phyloP scores from a whole-genome alignment of 2,888 invertebrate genomes.

The Eretmocerus hayati region DNA sequence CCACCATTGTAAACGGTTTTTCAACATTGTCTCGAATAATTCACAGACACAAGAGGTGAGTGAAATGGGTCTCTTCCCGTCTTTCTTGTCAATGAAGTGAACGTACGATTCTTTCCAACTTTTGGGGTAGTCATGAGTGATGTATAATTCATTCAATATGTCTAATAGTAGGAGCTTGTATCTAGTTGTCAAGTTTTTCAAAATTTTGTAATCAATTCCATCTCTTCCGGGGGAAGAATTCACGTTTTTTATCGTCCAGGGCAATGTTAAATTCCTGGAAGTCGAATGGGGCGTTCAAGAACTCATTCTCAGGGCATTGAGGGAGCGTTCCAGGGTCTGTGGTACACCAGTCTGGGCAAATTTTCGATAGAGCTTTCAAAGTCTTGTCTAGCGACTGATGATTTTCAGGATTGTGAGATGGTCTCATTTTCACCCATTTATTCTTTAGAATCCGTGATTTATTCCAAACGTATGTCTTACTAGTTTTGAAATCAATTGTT shows the following conservation, averaged over 20 bases:
- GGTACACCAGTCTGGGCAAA: not conserved
- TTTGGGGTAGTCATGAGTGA: not conserved
- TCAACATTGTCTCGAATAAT: slow-evolving; percentile 7
- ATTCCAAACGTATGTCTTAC: not conserved
- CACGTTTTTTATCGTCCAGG: not conserved
- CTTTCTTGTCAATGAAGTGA: slow-evolving; percentile 5
- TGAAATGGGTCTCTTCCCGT: slow-evolving; percentile 5
- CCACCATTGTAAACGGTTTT: slow-evolving; percentile 10
- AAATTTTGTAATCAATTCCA: slow-evolving; percentile 4
- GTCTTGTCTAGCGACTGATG: not conserved
- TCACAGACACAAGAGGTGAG: slow-evolving; percentile 7
- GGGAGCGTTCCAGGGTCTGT: not conserved
- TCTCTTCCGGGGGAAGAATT: slow-evolving; percentile 3
- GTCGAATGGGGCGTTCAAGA: not conserved
- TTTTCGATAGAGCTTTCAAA: not conserved
- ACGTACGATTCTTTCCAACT: slow-evolving; percentile 4
- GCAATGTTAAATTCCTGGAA: not conserved
- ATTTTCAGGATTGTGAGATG: not conserved
- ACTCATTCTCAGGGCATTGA: not conserved
- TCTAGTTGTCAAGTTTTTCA: not conserved
- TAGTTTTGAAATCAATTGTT: not conserved
- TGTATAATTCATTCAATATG: slow-evolving; percentile 8
- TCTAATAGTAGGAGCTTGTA: slow-evolving; percentile 3
- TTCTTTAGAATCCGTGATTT: not conserved
- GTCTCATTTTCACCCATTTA: not conserved